Conservation (phyloP, 2,113 vertebrate genomes). For the Pithys albifrons region DNA sequence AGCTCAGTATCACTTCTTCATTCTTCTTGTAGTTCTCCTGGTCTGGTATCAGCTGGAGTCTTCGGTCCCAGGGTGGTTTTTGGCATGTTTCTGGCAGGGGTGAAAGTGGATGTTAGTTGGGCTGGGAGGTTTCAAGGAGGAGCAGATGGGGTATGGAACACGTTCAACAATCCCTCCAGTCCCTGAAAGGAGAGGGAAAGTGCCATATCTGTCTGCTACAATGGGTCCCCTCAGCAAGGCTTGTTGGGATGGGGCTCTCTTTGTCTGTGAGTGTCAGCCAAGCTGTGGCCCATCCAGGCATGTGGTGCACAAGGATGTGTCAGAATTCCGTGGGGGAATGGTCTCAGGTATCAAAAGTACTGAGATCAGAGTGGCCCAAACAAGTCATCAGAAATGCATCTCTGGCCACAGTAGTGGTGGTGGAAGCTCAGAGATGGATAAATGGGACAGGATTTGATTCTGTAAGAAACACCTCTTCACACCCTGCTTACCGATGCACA, state of each 20-base stretch:
- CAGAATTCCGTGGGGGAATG: not conserved
- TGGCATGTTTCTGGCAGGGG: not conserved
- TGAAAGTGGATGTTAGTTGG: not conserved
- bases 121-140: not conserved
- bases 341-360: not conserved
- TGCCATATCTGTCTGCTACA: not conserved
- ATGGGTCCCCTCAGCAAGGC: not conserved
- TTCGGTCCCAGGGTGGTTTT: not conserved
- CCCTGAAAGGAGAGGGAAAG: not conserved
- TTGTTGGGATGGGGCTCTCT: not conserved
- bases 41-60: not conserved
- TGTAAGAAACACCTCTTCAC: not conserved
- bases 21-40: not conserved
- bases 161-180: not conserved
- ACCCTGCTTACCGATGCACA: not conserved
- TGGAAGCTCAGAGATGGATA: not conserved
- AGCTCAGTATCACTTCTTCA: not conserved
- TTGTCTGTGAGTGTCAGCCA: not conserved
- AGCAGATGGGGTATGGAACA: not conserved
- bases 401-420: not conserved
- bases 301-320: not conserved
- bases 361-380: rapidly evolving
- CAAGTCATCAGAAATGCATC: not conserved
- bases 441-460: not conserved
- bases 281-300: not conserved